phyloP scores from a whole-genome alignment of 2,113 vertebrate species.

The Raphicerus campestris region DNA sequence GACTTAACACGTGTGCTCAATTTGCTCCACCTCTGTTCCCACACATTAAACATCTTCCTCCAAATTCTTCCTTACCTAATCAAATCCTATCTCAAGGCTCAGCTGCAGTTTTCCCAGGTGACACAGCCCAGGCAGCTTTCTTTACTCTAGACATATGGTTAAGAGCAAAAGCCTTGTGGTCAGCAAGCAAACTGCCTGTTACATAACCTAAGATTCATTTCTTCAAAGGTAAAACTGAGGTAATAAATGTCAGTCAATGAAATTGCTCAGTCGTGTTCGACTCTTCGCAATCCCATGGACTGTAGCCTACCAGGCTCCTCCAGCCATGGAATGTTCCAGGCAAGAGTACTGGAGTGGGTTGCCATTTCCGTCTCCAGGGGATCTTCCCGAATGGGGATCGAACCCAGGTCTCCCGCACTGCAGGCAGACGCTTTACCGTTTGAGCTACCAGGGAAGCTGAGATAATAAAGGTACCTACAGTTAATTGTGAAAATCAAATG shows the following conservation, averaged over 20 bases:
- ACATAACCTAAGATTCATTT: background rate
- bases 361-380: background rate
- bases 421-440: background rate
- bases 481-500: background rate
- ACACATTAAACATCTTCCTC: background rate
- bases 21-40: background rate
- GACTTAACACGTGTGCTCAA: background rate
- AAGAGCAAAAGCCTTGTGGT: background rate
- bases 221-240: background rate
- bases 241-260: background rate
- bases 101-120: background rate
- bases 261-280: background rate
- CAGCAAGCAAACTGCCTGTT: background rate
- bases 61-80: background rate
- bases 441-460: background rate
- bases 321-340: background rate
- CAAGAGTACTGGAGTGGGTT: background rate
- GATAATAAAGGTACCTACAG: background rate
- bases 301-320: background rate
- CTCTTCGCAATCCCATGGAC: background rate
- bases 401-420: background rate
- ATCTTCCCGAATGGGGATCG: fast-evolving
- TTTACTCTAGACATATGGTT: background rate
- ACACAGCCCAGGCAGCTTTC: background rate
- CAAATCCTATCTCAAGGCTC: background rate